These are phyloP conservation scores for Sturnus vulgaris DNA, from an alignment of 2,113 vertebrate species.

Conservation along the genomic window DNA sequence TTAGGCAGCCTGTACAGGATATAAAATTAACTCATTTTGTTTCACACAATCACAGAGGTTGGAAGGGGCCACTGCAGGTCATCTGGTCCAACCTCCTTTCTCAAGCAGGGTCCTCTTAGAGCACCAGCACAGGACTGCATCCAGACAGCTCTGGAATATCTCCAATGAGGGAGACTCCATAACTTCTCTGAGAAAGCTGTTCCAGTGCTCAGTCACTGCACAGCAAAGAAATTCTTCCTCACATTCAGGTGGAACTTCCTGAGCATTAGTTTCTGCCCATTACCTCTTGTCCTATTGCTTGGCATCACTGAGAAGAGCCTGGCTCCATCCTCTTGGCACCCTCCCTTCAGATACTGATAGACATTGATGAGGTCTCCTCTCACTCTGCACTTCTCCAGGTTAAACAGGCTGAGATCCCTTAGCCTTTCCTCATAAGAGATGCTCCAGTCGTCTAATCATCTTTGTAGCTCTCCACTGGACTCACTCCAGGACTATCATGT, in stretches of 20 bases:
- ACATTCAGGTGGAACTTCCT: neutral
- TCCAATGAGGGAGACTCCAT: neutral
- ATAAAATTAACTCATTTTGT: neutral
- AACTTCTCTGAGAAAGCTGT: neutral
- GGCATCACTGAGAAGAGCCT: neutral
- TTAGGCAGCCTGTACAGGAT: neutral
- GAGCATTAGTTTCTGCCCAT: neutral
- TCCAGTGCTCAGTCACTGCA: neutral
- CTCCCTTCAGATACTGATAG: neutral
- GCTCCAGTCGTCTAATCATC: neutral
- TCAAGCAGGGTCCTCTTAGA: neutral
- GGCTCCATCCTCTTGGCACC: neutral
- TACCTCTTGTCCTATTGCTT: neutral
- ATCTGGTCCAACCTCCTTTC: neutral
- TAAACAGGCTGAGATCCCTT: neutral
- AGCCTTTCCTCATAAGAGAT: too few species aligned
- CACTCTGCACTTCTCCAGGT: neutral
- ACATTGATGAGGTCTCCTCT: neutral
- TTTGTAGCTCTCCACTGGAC: neutral
- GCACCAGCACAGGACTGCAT: neutral
- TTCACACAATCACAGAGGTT: neutral
- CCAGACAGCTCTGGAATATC: neutral
- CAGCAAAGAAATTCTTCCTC: neutral
- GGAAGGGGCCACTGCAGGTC: fast-evolving
- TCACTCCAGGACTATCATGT: neutral